A percentile compares a stretch with the other conserved stretches of the same genome.
phyloP scores from a whole-genome alignment of 2,113 vertebrate genomes.

The Campylorhamphus procurvoides region DNA sequence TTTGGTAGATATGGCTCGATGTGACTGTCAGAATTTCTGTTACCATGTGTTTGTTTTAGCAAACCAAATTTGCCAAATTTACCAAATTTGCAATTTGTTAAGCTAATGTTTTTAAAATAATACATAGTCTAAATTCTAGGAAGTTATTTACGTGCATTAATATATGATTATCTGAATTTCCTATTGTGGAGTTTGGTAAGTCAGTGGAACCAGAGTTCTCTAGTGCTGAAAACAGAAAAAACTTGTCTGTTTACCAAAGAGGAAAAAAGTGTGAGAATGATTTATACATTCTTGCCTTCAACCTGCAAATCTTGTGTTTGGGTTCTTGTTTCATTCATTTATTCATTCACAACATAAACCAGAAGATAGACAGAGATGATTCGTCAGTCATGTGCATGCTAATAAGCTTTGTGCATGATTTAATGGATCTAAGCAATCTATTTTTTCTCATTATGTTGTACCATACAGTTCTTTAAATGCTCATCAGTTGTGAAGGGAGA shows the following conservation, averaged over 20 bases:
- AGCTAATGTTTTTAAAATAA: not conserved
- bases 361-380: not conserved
- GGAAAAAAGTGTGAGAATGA: not conserved
- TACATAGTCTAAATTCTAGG: not conserved
- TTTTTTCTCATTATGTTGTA: not conserved
- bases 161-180: not conserved
- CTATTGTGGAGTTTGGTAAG: accelerated
- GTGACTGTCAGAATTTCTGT: not conserved
- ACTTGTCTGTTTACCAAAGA: not conserved
- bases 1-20: accelerated
- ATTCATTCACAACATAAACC: not conserved
- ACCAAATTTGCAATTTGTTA: not conserved
- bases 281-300: not conserved
- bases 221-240: not conserved
- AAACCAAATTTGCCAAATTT: not conserved
- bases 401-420: not conserved
- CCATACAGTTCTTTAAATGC: not conserved
- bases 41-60: not conserved
- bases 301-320: not conserved
- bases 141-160: not conserved
- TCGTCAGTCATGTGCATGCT: not conserved
- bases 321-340: not conserved
- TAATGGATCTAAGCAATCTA: not conserved
- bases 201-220: not conserved
- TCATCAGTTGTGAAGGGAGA: not conserved